Base-by-base conservation (phyloP, 2,888 invertebrate genomes). In the Danaus chrysippus region DNA sequence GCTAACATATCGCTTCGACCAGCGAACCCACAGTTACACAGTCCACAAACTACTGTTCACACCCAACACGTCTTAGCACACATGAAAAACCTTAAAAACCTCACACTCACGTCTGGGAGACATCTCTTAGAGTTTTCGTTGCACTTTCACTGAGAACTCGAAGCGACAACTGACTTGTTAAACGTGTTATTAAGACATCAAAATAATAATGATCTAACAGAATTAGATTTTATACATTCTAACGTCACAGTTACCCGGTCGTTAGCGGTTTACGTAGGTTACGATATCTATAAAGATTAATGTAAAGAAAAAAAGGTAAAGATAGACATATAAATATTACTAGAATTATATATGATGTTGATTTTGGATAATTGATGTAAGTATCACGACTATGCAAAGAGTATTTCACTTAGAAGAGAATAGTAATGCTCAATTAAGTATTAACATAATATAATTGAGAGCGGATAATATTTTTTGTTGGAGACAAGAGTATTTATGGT, bases 1-100 rank as follows among this genome's bases (percentile, higher is more conserved):
- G 84, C 81, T 70, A 88, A 76, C 90, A 89, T 89, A 68, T 73
- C 80, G 11, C 56, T 1, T 34, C 6, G 62, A 61, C 65, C 63
- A 42, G 59, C n/a, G 11, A 49, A 49, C 49, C 41, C 49, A 59
- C 23, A 55, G 49, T 43, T 42, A 11, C n/a, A 11, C 12, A 54
- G 34, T 34, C 56, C 46, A 62, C 43, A 58, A 60, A 69, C 62
- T 56, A 55, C 56, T 56, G 42, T 63, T 12, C 61, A 43, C 23
- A 43, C 49, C 17, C 10, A 9, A 49, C 10, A 49, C 49, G 15
- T 17, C n/a, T 10, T 49, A 49, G 2, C 23, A 34, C 23, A 34
- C 23, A 34, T 6, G 23, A 34, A 34, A 34, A 34, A 34, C 23
- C 23, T 34, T 34, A 3, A 34, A 34, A 49, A 46, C 13, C 17